Percentiles rank a stretch among this genome's conserved stretches.
Evolutionary conservation across 2,888 invertebrate genomes (phyloP).

Genomic region (Spilarctia lutea): DNA sequence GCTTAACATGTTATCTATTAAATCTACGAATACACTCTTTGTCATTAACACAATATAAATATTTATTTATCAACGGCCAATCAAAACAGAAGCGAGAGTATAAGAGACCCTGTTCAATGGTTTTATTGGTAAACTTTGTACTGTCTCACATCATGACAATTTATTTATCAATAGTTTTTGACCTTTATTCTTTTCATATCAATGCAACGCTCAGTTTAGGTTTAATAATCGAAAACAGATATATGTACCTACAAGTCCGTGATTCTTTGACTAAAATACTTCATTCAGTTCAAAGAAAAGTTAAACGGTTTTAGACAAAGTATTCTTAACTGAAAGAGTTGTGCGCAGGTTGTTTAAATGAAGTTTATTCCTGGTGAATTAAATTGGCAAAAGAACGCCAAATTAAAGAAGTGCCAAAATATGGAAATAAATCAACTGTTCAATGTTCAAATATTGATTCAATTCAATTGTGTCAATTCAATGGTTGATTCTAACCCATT

Average conservation of each 20-base stretch:
- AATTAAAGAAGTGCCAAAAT: too few relatives aligned
- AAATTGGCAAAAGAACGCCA: too few relatives aligned
- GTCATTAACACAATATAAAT: slow-evolving; percentile 82
- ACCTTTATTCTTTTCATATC: neutral
- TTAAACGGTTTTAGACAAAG: neutral
- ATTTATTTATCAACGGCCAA: slow-evolving; percentile 74
- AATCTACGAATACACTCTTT: slow-evolving; percentile 74
- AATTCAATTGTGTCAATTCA: too few relatives aligned
- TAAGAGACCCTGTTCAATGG: slow-evolving; percentile 55
- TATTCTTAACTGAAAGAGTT: neutral
- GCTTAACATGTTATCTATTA: slow-evolving; percentile 71
- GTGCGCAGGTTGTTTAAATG: neutral
- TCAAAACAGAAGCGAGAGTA: slow-evolving; percentile 72
- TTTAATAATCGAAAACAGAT: neutral
- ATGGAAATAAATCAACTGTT: too few relatives aligned
- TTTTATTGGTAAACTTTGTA: neutral
- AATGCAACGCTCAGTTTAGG: too few relatives aligned
- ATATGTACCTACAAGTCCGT: too few relatives aligned
- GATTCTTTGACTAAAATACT: neutral
- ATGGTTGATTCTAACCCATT: too few relatives aligned
- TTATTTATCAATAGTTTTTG: neutral
- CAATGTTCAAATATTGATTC: too few relatives aligned
- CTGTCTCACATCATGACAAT: neutral
- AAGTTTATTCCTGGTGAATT: too few relatives aligned
- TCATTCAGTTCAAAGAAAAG: neutral